Percentiles rank a stretch among this genome's conserved stretches.
phyloP scores from a whole-genome alignment of 2,888 invertebrate genomes.

The Xylophagus ater region DNA sequence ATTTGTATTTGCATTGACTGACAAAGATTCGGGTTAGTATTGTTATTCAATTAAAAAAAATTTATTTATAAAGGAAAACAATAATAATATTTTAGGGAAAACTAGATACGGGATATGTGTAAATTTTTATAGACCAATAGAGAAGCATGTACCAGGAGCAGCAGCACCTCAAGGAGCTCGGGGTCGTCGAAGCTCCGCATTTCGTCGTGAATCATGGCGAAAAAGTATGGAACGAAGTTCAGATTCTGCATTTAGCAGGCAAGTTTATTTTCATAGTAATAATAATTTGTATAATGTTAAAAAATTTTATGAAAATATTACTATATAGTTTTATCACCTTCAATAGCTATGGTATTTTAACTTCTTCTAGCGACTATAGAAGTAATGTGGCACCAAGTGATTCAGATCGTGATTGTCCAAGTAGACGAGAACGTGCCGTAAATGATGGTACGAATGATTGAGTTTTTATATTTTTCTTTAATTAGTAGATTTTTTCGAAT shows the following conservation, averaged over 20 bases:
- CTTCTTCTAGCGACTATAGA: conserved; percentile 74
- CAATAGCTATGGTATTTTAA: conserved; percentile 40
- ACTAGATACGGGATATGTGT: conserved; percentile 95
- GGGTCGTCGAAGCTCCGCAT: conserved; percentile 41
- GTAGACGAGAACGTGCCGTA: conserved; percentile 58
- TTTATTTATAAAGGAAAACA: not conserved
- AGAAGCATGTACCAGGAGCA: conserved; percentile 44
- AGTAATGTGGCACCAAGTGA: conserved; percentile 84
- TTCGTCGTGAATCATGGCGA: conserved; percentile 79
- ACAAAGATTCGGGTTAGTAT: conserved; percentile 80
- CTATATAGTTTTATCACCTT: conserved; percentile 22
- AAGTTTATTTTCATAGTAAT: conserved; percentile 29
- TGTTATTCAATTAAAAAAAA: not conserved
- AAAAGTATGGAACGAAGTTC: conserved; percentile 87
- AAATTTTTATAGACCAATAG: conserved; percentile 92
- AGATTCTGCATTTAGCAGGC: conserved; percentile 89
- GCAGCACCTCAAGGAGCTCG: conserved; percentile 27
- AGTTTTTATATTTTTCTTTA: no score
- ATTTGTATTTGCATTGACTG: conserved; percentile 96
- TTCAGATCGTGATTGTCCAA: conserved; percentile 77
- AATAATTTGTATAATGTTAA: conserved; percentile 6
- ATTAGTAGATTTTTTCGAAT: no score
- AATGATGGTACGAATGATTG: no score
- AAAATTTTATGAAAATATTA: conserved; percentile 5
- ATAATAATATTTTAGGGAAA: conserved; percentile 36